Base-by-base conservation (phyloP, 2,888 invertebrate genomes). In the Bombylius major region DNA sequence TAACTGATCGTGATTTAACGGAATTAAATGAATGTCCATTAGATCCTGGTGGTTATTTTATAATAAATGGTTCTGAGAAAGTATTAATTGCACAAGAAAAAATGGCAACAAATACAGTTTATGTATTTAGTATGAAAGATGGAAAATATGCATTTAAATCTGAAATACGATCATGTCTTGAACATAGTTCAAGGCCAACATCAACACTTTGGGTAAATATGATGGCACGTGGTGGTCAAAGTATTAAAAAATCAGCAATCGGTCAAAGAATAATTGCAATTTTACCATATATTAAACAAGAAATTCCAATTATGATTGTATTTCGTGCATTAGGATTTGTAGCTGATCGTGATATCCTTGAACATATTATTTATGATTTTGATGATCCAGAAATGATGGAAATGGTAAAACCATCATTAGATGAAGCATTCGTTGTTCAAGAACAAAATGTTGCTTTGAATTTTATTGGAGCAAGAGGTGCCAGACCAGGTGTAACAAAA, bases 381-480 rank as follows among this genome's bases (percentile, higher is more conserved):
- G 97, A 99, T 75, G 99, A 99, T 76, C 98, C 96, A 8, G 99
- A 99, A 79, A 98, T 99, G 97, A 99, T 99, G 98, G 99, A 99
- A 82, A 98, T 99, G 97, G 97, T 96, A 0, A 99, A 99, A 72
- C 99, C 99, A 1, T 98, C 98, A 0, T 76, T 99, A 56, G 99
- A 99, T 76, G 99, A 99, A 77, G 99, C 99, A 48, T 99, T 99
- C 75, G 98, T 98, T 0, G 95, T 99, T 64, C 98, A 99, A 76
- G 99, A 99, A 71, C 99, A 99, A 73, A 96, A 91, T 77, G 96
- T 99, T 5, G 99, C 99, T 0, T 77, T 99, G 23, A 99, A 97
- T 76, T 99, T 99, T 67, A 99, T 99, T 67, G 99, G 99, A 62
- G 86, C 96, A 11, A 84, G 99, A 73, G 98, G 99, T 63, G 97